Percentiles rank a stretch among this genome's conserved stretches.
Evolutionary conservation across 1,140 invertebrate genomes (phyloP).

Genomic region (Tenebrio molitor): DNA sequence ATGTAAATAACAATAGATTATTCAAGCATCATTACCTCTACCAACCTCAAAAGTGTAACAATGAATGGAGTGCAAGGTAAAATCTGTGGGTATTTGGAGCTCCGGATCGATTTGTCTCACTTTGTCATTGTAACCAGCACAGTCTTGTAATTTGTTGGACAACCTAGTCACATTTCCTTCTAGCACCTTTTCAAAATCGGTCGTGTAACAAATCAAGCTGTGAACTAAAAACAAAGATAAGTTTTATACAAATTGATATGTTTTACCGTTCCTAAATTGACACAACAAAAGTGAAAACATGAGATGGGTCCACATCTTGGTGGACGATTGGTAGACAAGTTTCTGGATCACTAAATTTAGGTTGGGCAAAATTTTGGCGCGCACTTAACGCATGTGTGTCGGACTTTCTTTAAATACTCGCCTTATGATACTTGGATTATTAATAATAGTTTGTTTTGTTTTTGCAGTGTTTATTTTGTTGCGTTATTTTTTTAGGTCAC

Average conservation of each 20-base stretch:
- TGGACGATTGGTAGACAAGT: not conserved
- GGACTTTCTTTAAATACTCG: no score
- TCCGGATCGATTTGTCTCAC: not conserved
- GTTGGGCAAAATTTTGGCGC: not conserved
- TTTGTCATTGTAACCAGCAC: not conserved
- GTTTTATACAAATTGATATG: not conserved
- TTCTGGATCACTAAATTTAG: slow-evolving; percentile 1
- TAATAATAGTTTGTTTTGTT: not conserved
- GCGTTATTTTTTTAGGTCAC: no score
- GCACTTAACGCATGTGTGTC: slow-evolving; percentile 10
- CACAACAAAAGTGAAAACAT: not conserved
- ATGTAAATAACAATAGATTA: not conserved
- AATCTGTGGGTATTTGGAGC: not conserved
- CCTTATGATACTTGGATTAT: not conserved
- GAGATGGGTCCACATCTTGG: not conserved
- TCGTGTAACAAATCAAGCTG: not conserved
- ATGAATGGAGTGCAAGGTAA: not conserved
- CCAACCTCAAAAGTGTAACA: not conserved
- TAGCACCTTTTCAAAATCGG: not conserved
- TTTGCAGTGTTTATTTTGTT: not conserved
- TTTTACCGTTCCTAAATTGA: no score
- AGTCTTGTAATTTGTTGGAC: not conserved
- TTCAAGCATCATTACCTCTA: not conserved
- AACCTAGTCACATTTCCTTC: not conserved
- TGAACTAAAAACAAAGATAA: not conserved